Percentiles rank a stretch among this genome's conserved stretches.
These are phyloP conservation scores for Formicarius rufipectus DNA, from an alignment of 2,113 vertebrate species.

Conservation along the genomic window DNA sequence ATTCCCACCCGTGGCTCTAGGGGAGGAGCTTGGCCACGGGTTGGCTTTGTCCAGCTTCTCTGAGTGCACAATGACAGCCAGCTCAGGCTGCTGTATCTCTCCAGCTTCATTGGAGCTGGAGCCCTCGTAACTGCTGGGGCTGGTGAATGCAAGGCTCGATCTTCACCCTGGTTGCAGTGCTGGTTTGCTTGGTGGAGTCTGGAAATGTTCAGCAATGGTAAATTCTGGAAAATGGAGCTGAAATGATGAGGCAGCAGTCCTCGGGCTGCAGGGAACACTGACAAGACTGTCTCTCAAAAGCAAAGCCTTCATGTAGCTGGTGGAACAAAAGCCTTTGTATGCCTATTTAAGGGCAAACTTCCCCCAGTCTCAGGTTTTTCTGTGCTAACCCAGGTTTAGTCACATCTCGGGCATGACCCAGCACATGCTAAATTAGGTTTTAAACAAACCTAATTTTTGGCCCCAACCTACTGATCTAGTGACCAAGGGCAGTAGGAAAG, in stretches of 20 bases:
- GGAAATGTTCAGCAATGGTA: neutral
- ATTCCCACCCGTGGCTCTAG: neutral
- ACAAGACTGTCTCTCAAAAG: neutral
- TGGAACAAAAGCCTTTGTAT: slow-evolving; percentile 38
- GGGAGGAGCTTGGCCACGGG: neutral
- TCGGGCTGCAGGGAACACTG: neutral
- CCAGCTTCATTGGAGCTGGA: neutral
- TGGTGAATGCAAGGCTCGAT: neutral
- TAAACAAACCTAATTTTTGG: neutral
- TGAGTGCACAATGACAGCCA: fast-evolving
- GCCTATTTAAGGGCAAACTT: neutral
- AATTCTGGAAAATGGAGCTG: neutral
- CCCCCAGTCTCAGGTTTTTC: neutral
- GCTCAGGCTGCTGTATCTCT: neutral
- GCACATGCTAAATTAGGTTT: neutral
- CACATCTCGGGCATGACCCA: neutral
- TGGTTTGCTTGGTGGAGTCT: neutral
- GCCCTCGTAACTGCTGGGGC: neutral
- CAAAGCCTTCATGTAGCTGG: neutral
- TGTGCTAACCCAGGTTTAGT: neutral
- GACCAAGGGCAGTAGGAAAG: neutral
- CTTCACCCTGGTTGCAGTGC: neutral
- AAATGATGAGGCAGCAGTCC: slow-evolving; percentile 17
- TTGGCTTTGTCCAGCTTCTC: neutral
- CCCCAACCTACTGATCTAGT: neutral